phyloP scores from a whole-genome alignment of 2,113 vertebrate genomes.

The Carassius auratus region DNA sequence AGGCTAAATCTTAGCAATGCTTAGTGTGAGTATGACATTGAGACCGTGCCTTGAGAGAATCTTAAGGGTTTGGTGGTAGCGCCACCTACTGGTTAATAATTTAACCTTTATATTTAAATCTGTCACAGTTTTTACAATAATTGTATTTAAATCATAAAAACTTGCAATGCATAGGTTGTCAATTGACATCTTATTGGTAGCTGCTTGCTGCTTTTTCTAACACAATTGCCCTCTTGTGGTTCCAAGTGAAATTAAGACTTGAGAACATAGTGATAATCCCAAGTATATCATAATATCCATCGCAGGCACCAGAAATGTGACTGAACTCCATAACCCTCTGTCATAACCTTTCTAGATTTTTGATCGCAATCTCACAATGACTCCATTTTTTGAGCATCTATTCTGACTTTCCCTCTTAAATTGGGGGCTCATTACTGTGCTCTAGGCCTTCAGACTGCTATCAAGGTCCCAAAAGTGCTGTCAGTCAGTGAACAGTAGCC shows the following conservation, averaged over 20 bases:
- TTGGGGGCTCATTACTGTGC: background rate
- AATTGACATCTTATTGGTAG: background rate
- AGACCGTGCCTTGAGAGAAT: background rate
- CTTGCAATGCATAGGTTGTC: background rate
- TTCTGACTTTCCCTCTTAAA: slow-evolving; percentile 20
- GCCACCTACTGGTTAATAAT: background rate
- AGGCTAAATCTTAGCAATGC: background rate
- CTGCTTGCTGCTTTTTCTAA: background rate
- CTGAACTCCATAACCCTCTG: background rate
- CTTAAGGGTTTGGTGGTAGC: background rate
- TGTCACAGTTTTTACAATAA: background rate
- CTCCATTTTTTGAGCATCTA: background rate
- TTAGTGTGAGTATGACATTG: background rate
- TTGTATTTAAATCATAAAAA: background rate
- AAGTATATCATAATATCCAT: background rate
- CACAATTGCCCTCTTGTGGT: slow-evolving; percentile 44
- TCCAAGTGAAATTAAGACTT: background rate
- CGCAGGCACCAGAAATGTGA: background rate
- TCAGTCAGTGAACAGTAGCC: slow-evolving; percentile 52
- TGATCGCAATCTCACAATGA: background rate
- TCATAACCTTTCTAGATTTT: slow-evolving; percentile 27
- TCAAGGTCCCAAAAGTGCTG: slow-evolving; percentile 23
- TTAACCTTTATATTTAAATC: background rate
- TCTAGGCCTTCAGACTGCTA: slow-evolving; percentile 1
- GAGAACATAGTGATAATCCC: background rate